A percentile compares a stretch with the other conserved stretches of the same genome.
Conservation (phyloP, 2,797 vertebrate species). For the Morus bassanus region DNA sequence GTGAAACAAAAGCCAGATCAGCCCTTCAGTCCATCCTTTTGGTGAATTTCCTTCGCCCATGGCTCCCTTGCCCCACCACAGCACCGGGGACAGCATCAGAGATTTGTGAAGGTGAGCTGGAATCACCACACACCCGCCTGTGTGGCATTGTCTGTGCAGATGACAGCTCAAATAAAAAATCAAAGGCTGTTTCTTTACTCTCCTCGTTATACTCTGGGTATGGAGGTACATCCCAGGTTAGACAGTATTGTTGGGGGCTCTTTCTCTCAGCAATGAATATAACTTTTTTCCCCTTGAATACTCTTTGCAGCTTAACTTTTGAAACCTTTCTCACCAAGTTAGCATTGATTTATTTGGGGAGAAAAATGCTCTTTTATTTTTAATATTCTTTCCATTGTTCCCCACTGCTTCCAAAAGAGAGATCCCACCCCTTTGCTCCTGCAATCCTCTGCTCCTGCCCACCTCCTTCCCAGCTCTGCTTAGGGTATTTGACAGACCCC, state of each 20-base stretch:
- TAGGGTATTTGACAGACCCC: not conserved
- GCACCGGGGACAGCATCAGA: not conserved
- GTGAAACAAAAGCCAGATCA: not conserved
- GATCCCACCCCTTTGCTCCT: not conserved
- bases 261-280: not conserved
- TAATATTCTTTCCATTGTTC: not conserved
- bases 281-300: not conserved
- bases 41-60: not conserved
- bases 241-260: not conserved
- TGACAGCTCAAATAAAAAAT: not conserved
- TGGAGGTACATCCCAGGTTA: no score
- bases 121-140: fast-evolving
- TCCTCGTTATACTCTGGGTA: fast-evolving
- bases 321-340: not conserved
- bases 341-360: not conserved
- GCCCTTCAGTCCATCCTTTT: not conserved
- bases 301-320: not conserved
- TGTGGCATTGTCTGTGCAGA: not conserved
- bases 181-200: not conserved
- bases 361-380: not conserved
- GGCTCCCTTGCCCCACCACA: fast-evolving
- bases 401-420: not conserved
- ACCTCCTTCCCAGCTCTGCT: not conserved
- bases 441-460: not conserved
- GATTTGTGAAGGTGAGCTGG: not conserved